Evolutionary conservation across 2,797 vertebrate species (phyloP).

Genomic region (Lagorchestes hirsutus): DNA sequence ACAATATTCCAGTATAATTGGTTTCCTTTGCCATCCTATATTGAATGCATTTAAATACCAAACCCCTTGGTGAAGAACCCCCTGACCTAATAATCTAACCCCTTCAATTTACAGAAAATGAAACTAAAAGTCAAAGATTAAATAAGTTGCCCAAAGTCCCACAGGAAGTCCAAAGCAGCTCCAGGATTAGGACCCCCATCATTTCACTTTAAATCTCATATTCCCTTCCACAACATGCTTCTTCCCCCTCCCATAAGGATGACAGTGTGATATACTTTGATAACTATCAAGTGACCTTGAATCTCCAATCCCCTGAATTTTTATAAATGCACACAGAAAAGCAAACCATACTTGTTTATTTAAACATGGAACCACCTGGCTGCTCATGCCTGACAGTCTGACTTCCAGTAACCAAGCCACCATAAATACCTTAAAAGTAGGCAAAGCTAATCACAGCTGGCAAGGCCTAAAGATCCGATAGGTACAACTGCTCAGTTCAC

Average conservation of each 20-base stretch:
- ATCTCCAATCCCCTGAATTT: not conserved
- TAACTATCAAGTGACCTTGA: not conserved
- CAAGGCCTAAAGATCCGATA: constrained; percentile 5
- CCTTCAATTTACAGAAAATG: not conserved
- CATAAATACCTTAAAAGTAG: constrained; percentile 45
- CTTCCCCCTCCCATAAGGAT: not conserved
- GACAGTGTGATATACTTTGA: not conserved
- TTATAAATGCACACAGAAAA: not conserved
- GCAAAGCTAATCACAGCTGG: constrained; percentile 49
- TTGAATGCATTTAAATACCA: not conserved
- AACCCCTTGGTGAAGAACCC: not conserved
- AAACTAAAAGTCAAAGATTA: not conserved
- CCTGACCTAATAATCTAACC: not conserved
- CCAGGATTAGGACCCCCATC: not conserved
- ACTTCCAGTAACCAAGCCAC: constrained; percentile 58
- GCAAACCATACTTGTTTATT: not conserved
- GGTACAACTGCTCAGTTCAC: constrained; percentile 49
- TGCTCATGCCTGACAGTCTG: not conserved
- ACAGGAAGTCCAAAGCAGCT: not conserved
- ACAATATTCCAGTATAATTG: not conserved
- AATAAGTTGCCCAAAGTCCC: not conserved
- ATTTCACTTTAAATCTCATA: not conserved
- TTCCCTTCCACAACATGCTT: not conserved
- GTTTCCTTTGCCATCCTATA: not conserved
- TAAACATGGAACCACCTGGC: not conserved